Conservation (phyloP, 2,888 invertebrate genomes). For the Drosophila nigricruria region DNA sequence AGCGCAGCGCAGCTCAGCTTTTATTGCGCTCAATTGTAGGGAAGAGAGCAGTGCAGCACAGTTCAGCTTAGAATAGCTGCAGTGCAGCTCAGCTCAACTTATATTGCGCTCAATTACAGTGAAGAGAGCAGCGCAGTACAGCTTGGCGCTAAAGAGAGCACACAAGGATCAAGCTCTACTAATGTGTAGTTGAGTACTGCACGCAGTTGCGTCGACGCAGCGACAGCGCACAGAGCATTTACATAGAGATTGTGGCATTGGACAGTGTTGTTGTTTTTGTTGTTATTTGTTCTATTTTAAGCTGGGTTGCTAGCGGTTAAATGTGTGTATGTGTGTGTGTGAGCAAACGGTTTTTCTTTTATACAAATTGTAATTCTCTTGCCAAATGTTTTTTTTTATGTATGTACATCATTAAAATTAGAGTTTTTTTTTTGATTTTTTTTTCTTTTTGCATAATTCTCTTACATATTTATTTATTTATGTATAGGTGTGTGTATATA, state of each 20-base stretch:
- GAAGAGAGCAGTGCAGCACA: neutral
- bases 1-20: neutral
- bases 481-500: constrained; percentile 15
- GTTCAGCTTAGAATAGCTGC: neutral
- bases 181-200: neutral
- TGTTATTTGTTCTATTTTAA: constrained; percentile 21
- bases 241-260: constrained; percentile 71
- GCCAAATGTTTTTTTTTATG: constrained; percentile 22
- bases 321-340: constrained; percentile 25
- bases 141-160: neutral
- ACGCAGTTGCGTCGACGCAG: neutral
- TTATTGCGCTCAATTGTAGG: neutral
- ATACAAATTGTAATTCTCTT: constrained; percentile 47
- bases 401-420: constrained; percentile 44
- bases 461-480: constrained; percentile 26
- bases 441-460: constrained; percentile 24
- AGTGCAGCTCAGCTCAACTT: no score
- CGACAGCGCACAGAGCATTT: constrained; percentile 22
- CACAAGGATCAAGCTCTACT: neutral
- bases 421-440: constrained; percentile 19
- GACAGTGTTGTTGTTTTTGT: constrained; percentile 47
- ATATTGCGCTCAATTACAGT: no score
- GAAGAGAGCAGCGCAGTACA: no score
- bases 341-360: constrained; percentile 40
- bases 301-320: constrained; percentile 16